A percentile compares a stretch with the other conserved stretches of the same genome.
Conservation (phyloP, 2,888 invertebrate genomes). For the Escarpia spicata region DNA sequence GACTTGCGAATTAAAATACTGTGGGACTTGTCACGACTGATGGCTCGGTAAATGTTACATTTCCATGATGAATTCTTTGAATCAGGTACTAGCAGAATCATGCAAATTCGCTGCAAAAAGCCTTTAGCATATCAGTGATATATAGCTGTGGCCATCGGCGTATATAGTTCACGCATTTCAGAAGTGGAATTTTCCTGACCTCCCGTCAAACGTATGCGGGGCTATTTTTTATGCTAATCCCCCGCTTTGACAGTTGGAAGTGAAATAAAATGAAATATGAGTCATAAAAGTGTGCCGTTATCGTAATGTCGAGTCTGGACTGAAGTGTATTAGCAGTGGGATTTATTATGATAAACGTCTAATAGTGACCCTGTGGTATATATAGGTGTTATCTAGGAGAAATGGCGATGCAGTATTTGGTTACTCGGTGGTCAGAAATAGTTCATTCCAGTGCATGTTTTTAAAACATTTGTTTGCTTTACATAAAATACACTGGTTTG, state of each 20-base stretch:
- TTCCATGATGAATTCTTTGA: slow-evolving; percentile 5
- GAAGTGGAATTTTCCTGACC: slow-evolving; percentile 16
- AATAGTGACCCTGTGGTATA: not conserved
- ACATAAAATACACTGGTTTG: not conserved
- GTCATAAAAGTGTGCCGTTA: slow-evolving; percentile 4
- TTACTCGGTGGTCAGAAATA: not conserved
- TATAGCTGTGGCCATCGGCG: not conserved
- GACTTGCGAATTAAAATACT: not conserved
- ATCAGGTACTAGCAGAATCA: not conserved
- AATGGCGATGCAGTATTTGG: not conserved
- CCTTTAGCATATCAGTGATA: not conserved
- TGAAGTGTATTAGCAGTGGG: not conserved
- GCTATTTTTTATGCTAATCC: slow-evolving; percentile 16
- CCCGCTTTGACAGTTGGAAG: not conserved
- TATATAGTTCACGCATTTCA: not conserved
- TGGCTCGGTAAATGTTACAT: not conserved
- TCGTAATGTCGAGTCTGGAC: not conserved
- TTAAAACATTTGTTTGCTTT: not conserved
- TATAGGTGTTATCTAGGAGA: not conserved
- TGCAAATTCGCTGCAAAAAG: not conserved
- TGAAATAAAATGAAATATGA: slow-evolving; percentile 13
- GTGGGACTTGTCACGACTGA: not conserved
- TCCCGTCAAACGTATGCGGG: not conserved
- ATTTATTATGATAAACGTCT: slow-evolving; percentile 13
- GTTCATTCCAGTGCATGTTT: slow-evolving; percentile 5